Percentiles rank a stretch among this genome's conserved stretches.
Conservation (phyloP, 2,113 vertebrate genomes). For the Astur gentilis region DNA sequence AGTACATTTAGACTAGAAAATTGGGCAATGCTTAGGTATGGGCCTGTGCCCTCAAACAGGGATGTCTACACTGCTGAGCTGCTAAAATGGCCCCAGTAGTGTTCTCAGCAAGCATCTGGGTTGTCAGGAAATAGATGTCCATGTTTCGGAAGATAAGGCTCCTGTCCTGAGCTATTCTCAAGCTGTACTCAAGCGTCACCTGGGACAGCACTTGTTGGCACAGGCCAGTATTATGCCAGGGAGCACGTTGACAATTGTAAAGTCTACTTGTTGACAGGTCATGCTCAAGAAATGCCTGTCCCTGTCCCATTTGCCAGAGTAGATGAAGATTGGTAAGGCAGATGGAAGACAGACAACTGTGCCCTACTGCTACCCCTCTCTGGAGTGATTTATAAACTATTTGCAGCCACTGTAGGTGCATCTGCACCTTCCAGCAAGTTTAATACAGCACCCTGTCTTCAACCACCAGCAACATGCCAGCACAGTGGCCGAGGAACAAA, state of each 20-base stretch:
- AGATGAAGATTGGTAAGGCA: background rate
- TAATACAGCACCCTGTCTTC: background rate
- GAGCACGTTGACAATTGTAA: accelerated
- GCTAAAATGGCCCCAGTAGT: background rate
- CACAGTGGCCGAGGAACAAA: background rate
- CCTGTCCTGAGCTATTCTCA: background rate
- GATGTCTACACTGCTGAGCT: background rate
- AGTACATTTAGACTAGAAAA: background rate
- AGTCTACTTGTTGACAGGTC: too few relatives aligned
- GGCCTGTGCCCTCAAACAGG: background rate
- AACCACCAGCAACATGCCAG: background rate
- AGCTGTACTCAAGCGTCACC: background rate
- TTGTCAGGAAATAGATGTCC: background rate
- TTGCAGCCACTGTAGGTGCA: background rate
- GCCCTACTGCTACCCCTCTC: background rate
- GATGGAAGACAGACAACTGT: background rate
- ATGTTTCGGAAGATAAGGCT: background rate
- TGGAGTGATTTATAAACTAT: background rate
- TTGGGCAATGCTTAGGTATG: background rate
- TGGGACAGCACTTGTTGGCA: background rate
- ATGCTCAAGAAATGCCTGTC: background rate
- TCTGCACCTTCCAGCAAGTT: background rate
- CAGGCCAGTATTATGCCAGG: background rate
- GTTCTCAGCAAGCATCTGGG: background rate
- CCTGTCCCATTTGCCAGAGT: background rate